Conservation (phyloP, 2,888 invertebrate genomes). For the Tetragnatha montana region DNA sequence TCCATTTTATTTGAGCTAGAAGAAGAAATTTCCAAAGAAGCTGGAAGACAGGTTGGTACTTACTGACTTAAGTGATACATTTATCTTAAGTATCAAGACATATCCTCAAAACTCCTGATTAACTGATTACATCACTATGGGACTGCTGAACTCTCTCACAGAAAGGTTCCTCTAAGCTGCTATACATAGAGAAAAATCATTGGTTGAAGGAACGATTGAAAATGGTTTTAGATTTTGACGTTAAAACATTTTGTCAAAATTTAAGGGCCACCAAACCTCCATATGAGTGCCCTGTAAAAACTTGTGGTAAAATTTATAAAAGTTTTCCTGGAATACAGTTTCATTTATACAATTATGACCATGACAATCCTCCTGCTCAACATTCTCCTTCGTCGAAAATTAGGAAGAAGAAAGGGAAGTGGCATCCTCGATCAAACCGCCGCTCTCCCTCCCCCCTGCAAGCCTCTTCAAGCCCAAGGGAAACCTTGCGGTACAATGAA, state of each 20-base stretch:
- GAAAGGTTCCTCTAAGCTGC: background rate
- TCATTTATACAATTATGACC: constrained; percentile 89
- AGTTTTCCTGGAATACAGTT: constrained; percentile 90
- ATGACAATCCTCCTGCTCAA: constrained; percentile 82
- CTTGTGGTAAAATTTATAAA: constrained; percentile 90
- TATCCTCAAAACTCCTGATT: background rate
- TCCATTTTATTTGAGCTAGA: constrained; percentile 45
- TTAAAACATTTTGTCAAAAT: constrained; percentile 89
- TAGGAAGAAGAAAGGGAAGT: constrained; percentile 72
- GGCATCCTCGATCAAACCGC: constrained; percentile 74
- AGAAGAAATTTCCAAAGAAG: constrained; percentile 30
- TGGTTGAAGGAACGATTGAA: background rate
- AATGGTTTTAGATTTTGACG: constrained; percentile 90
- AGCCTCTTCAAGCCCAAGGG: constrained; percentile 78
- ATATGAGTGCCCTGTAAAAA: constrained; percentile 89
- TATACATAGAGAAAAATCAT: background rate
- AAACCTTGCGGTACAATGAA: constrained; percentile 88
- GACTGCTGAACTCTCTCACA: constrained; percentile 5
- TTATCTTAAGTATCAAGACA: background rate
- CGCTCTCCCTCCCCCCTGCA: constrained; percentile 76
- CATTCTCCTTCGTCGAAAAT: constrained; percentile 77
- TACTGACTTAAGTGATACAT: constrained; percentile 21
- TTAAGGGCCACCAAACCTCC: constrained; percentile 88
- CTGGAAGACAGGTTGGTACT: constrained; percentile 62
- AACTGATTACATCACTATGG: constrained; percentile 4